Percentiles rank a stretch among this genome's conserved stretches.
Conservation (phyloP, 2,797 vertebrate genomes). For the Tapera naevia region DNA sequence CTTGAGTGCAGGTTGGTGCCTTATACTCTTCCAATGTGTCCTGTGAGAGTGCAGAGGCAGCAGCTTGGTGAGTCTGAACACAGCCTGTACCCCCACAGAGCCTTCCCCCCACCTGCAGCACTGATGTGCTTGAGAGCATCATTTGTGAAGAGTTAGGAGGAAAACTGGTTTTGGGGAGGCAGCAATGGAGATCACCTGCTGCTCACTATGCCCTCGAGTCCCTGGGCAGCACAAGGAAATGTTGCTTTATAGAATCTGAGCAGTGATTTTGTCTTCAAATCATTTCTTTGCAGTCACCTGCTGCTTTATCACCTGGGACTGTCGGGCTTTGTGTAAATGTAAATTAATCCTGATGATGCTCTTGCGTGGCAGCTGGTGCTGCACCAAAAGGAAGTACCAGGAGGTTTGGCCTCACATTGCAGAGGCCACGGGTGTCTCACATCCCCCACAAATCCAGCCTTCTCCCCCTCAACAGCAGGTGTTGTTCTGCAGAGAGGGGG, state of each 20-base stretch:
- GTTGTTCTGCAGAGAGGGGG: neutral
- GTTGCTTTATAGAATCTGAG: neutral
- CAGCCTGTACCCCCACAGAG: neutral
- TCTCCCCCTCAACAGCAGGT: fast-evolving
- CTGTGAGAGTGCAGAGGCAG: neutral
- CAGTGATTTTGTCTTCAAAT: neutral
- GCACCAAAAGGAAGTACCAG: fast-evolving
- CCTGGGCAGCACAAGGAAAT: neutral
- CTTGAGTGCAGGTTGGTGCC: neutral
- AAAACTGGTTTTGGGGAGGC: neutral
- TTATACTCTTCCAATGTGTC: neutral
- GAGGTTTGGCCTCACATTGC: neutral
- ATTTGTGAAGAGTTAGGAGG: neutral
- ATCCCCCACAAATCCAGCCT: neutral
- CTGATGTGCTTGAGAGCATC: neutral
- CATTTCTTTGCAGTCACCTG: neutral
- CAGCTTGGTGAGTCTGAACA: fast-evolving
- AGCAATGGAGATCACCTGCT: neutral
- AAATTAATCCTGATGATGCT: neutral
- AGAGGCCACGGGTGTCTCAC: neutral
- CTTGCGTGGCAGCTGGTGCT: neutral
- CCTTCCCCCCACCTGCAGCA: neutral
- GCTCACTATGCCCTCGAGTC: neutral
- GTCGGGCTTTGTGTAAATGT: neutral
- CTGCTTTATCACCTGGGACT: neutral